Evolutionary conservation across 2,797 vertebrate species (phyloP).

Genomic region (Clamator glandarius): DNA sequence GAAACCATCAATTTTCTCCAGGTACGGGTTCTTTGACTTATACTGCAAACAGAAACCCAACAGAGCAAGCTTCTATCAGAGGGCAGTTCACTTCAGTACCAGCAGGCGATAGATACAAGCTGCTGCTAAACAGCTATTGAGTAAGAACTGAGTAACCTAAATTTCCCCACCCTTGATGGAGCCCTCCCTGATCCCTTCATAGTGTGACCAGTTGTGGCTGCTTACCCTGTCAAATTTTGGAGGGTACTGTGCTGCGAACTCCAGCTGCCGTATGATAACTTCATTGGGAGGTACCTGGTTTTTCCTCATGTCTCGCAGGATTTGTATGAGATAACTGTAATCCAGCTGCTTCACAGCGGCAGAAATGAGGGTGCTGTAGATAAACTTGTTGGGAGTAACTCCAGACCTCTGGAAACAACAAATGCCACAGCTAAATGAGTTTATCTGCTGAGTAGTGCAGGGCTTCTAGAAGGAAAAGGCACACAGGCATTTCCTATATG

Average conservation of each 20-base stretch:
- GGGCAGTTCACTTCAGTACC: not conserved
- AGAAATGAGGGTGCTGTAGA: slow-evolving; percentile 91
- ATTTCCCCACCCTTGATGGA: not conserved
- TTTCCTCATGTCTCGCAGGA: slow-evolving; percentile 87
- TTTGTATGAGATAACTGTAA: slow-evolving; percentile 86
- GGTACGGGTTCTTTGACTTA: slow-evolving; percentile 88
- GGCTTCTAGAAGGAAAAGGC: not conserved
- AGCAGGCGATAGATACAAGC: not conserved
- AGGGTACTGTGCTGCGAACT: slow-evolving; percentile 92
- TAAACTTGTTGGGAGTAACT: slow-evolving; percentile 83
- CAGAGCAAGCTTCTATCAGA: not conserved
- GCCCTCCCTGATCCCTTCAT: not conserved
- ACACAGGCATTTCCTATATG: not conserved
- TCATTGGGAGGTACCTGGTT: slow-evolving; percentile 86
- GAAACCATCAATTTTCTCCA: slow-evolving; percentile 93
- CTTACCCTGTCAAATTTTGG: slow-evolving; percentile 89
- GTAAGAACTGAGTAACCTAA: not conserved
- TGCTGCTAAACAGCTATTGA: accelerated
- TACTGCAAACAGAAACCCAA: slow-evolving; percentile 78
- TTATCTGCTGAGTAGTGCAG: not conserved
- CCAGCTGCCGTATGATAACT: slow-evolving; percentile 90
- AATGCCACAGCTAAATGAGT: not conserved
- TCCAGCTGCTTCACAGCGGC: slow-evolving; percentile 84
- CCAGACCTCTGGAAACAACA: slow-evolving; percentile 79
- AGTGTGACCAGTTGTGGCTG: not conserved